A percentile compares a stretch with the other conserved stretches of the same genome.
Conservation (phyloP, 2,113 vertebrate species). For the Silurus asotus region DNA sequence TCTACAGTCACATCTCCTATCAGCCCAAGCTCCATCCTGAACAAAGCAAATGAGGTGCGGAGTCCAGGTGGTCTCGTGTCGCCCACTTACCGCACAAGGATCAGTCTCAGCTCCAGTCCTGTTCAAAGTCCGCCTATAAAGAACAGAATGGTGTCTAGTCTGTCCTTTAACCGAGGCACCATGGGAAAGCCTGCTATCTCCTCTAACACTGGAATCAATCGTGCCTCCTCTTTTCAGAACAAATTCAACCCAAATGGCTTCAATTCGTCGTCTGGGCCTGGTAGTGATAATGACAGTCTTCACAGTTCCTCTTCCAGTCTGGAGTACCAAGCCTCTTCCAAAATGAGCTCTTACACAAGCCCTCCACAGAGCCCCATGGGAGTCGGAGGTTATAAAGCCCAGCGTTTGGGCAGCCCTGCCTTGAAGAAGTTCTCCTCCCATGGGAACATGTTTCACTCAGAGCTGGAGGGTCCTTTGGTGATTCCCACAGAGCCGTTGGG, state of each 20-base stretch:
- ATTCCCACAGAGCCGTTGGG: constrained; percentile 51
- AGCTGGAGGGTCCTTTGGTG: constrained; percentile 61
- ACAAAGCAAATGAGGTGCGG: constrained; percentile 58
- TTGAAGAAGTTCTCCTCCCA: constrained; percentile 78
- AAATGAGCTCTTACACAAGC: constrained; percentile 60
- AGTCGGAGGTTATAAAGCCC: constrained; percentile 46
- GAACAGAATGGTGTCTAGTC: constrained; percentile 64
- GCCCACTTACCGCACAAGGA: constrained; percentile 57
- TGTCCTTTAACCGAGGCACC: constrained; percentile 75
- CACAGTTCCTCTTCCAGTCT: constrained; percentile 84
- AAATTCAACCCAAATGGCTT: constrained; percentile 68
- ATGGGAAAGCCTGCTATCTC: constrained; percentile 60
- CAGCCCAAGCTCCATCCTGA: constrained; percentile 60
- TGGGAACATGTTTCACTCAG: constrained; percentile 70
- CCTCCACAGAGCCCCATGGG: constrained; percentile 52
- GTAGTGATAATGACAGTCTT: constrained; percentile 80
- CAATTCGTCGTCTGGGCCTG: constrained; percentile 64
- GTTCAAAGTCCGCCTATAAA: constrained; percentile 67
- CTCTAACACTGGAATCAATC: constrained; percentile 61
- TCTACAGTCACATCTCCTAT: constrained; percentile 63
- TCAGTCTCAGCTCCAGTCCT: constrained; percentile 59
- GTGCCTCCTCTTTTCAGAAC: constrained; percentile 77
- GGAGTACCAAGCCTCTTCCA: constrained; percentile 70
- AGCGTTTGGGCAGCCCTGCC: constrained; percentile 42
- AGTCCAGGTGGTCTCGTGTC: constrained; percentile 52